Base-by-base conservation (phyloP, 2,797 vertebrate species). In the Rhyacichthys aspro region DNA sequence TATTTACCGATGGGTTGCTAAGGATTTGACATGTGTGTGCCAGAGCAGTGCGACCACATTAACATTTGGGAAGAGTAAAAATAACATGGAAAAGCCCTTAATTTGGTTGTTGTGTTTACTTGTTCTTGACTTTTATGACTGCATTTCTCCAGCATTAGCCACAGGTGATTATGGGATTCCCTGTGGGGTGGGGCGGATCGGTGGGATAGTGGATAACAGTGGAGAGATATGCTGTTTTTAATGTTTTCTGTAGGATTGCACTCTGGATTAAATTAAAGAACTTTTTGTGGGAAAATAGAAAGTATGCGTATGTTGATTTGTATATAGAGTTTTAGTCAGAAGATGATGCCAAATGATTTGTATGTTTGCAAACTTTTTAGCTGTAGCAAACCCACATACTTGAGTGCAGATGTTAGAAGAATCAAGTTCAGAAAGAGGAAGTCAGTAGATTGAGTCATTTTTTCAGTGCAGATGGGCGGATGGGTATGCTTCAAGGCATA, bases 1-100 rank as follows among this genome's bases (percentile, higher is more conserved):
- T 88, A 63, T 88, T 86, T 88, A 80, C 78, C 63, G 41, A 28
- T 36, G 43, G 44, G 84, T 90, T 84, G 78, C 82, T 83, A 83
- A 76, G 84, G 83, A 78, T 78, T 73, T 63, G 53, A 70, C 67
- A 47, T 70, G 65, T 74, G 59, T 45, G 43, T 57, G 63, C 61
- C 70, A 7, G 11, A 67, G 55, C 67, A 56, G 47, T 75, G 72
- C 72, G 79, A 81, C 70, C 78, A 61, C 71, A 69, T 75, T 67
- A 78, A 84, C 79, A 66, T 79, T 82, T 57, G 54, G 60, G 34
- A 74, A 80, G 70, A 74, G 72, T 77, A 85, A 74, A 85, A 89
- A 81, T 82, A 89, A 88, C 81, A 81, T 43, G 55, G 76, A 67
- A 62, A 74, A 71, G 64, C 53, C 70, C 71, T 86, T 68, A 44